Conservation (phyloP, 2,888 invertebrate species). For the Glaucopsyche alexis region DNA sequence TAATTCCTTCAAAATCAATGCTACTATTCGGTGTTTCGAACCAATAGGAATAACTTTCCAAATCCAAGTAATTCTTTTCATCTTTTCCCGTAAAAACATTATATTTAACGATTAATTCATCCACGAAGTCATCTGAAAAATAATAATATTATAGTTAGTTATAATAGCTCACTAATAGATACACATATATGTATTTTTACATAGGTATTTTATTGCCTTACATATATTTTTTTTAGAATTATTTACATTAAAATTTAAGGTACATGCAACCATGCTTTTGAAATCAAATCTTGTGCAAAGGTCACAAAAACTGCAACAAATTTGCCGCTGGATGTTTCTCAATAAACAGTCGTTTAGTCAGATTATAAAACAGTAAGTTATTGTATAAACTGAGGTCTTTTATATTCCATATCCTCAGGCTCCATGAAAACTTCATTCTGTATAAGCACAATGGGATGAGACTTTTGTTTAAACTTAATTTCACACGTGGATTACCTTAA, state of each 20-base stretch:
- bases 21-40: conserved; percentile 12
- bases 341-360: no score
- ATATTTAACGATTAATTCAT: conserved; percentile 2
- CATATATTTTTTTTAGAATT: no score
- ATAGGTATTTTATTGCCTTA: no score
- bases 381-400: no score
- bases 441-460: conserved; percentile 11
- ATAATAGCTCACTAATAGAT: not conserved
- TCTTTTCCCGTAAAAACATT: not conserved
- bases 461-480: conserved; percentile 11
- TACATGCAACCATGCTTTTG: no score
- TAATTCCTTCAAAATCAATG: not conserved
- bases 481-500: conserved; percentile 9
- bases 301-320: no score
- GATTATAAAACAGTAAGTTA: no score
- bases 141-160: not conserved
- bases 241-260: no score
- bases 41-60: conserved; percentile 15
- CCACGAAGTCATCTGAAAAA: not conserved
- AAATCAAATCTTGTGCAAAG: no score
- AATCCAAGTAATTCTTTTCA: not conserved
- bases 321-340: no score
- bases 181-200: no score
- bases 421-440: not conserved
- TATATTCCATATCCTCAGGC: no score